These are phyloP conservation scores for Tinea pellionella DNA, from an alignment of 2,888 invertebrate genomes.

Conservation along the genomic window DNA sequence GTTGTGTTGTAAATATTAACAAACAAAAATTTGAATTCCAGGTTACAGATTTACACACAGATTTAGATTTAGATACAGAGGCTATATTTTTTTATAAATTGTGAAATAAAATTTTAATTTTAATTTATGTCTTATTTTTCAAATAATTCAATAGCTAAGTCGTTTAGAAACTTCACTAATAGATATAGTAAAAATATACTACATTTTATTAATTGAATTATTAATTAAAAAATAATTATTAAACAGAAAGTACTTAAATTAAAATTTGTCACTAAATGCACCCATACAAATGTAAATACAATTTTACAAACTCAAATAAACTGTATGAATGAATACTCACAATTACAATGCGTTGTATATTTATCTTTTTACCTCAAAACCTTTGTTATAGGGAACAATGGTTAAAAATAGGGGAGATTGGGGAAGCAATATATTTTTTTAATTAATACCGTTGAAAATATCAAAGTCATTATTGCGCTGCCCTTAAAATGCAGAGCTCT, in stretches of 20 bases:
- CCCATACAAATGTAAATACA: not conserved
- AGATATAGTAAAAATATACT: too few relatives aligned
- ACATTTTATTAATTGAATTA: too few relatives aligned
- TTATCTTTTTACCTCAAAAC: slow-evolving; percentile 18
- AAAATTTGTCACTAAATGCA: slow-evolving; percentile 6
- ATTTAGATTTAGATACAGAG: too few relatives aligned
- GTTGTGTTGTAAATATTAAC: too few relatives aligned
- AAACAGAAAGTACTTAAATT: not conserved
- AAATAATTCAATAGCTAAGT: too few relatives aligned
- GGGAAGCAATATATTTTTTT: slow-evolving; percentile 68
- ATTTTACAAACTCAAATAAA: slow-evolving; percentile 48
- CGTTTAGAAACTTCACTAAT: too few relatives aligned
- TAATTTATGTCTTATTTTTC: too few relatives aligned
- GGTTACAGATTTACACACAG: too few relatives aligned
- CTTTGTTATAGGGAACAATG: slow-evolving; percentile 53
- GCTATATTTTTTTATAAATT: too few relatives aligned
- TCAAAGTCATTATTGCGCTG: slow-evolving; percentile 63
- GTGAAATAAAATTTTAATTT: too few relatives aligned
- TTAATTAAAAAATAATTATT: too few relatives aligned
- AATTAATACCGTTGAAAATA: slow-evolving; percentile 67
- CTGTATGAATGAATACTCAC: slow-evolving; percentile 52
- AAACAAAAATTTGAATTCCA: too few relatives aligned
- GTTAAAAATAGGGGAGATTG: slow-evolving; percentile 30
- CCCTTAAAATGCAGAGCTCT: slow-evolving; percentile 22
- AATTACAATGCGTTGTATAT: slow-evolving; percentile 37